These are phyloP conservation scores for Vanessa tameamea DNA, from an alignment of 1,140 invertebrate species.

Conservation along the genomic window DNA sequence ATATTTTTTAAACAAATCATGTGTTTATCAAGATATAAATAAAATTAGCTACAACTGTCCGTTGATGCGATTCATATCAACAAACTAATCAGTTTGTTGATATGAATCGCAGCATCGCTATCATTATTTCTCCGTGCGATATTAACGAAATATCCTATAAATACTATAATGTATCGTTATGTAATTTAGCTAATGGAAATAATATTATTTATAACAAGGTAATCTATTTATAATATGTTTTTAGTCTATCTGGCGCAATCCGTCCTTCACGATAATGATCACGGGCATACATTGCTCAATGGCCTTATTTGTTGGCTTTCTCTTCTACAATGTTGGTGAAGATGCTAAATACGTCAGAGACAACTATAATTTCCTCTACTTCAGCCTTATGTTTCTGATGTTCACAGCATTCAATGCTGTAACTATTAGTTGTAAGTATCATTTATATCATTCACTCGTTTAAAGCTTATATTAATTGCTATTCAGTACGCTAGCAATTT, in stretches of 20 bases:
- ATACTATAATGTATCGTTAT: neutral
- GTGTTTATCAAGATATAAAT: too few species aligned
- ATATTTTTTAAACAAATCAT: too few species aligned
- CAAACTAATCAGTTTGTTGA: too few species aligned
- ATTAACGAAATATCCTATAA: neutral
- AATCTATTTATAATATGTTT: slow-evolving; percentile 31
- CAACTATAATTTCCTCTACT: slow-evolving; percentile 90
- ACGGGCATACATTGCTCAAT: slow-evolving; percentile 88
- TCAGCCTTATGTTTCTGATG: slow-evolving; percentile 92
- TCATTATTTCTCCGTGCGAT: neutral
- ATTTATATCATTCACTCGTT: neutral
- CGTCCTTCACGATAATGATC: slow-evolving; percentile 84
- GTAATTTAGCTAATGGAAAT: neutral
- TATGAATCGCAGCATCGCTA: too few species aligned
- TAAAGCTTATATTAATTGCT: too few species aligned
- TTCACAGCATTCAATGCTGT: slow-evolving; percentile 93
- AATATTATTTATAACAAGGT: slow-evolving; percentile 1
- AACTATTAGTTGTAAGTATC: slow-evolving; percentile 91
- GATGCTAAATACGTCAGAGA: slow-evolving; percentile 87
- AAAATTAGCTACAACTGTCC: too few species aligned
- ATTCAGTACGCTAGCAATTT: neutral
- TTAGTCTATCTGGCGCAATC: slow-evolving; percentile 66
- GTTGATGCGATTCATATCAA: too few species aligned
- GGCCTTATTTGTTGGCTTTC: slow-evolving; percentile 88
- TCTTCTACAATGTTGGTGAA: slow-evolving; percentile 91